Conservation (phyloP, 1,140 invertebrate genomes). For the Alviniconcha marisindica region DNA sequence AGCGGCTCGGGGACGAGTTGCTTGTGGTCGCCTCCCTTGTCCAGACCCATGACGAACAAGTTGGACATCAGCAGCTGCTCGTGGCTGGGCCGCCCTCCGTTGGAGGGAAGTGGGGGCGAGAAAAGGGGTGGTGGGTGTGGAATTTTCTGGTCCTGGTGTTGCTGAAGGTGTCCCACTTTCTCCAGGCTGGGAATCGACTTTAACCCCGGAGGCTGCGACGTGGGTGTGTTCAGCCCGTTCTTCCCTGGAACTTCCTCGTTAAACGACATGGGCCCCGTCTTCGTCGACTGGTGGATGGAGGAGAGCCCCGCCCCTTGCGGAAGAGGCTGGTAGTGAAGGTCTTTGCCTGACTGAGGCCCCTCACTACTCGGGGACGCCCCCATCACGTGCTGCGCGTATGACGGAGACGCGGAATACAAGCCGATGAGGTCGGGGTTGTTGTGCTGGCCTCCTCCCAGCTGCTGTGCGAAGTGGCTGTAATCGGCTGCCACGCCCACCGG, state of each 20-base stretch:
- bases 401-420: too few relatives aligned
- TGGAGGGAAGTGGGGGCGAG: not conserved
- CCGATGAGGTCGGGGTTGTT: not conserved
- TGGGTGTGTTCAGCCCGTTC: not conserved
- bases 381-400: too few relatives aligned
- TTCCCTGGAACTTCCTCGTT: not conserved
- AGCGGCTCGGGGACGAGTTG: not conserved
- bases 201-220: not conserved
- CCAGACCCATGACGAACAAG: constrained; percentile 14
- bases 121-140: not conserved
- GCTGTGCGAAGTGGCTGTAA: constrained; percentile 13
- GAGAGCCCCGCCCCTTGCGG: not conserved
- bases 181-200: too few relatives aligned
- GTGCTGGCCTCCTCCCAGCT: not conserved
- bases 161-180: not conserved
- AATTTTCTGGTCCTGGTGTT: not conserved
- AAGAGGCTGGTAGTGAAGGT: not conserved
- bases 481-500: constrained; percentile 19
- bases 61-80: constrained; percentile 28
- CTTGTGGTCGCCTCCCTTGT: not conserved
- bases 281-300: too few relatives aligned
- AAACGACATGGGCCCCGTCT: not conserved
- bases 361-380: not conserved
- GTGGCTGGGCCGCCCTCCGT: not conserved
- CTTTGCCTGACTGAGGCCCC: not conserved